A percentile compares a stretch with the other conserved stretches of the same genome.
Evolutionary conservation across 2,888 invertebrate species (phyloP).

Genomic region (Nycteola revayana): DNA sequence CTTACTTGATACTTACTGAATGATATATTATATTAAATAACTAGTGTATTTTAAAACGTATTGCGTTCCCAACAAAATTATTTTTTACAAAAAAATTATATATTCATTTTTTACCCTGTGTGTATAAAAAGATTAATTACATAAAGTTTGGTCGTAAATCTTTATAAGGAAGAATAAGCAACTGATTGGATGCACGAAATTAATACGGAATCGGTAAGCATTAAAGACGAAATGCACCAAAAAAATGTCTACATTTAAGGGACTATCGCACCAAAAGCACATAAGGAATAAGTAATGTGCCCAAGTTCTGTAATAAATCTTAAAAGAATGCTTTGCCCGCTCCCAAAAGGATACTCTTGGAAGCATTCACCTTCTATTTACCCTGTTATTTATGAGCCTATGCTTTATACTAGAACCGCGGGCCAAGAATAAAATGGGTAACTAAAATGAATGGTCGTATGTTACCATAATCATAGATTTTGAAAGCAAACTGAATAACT

Average conservation of each 20-base stretch:
- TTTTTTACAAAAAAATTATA: too few species aligned
- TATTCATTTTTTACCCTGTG: too few species aligned
- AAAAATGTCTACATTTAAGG: slow-evolving; percentile 55
- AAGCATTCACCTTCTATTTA: slow-evolving; percentile 81
- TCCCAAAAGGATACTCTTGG: slow-evolving; percentile 80
- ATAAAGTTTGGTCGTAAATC: too few species aligned
- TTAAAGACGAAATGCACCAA: slow-evolving; percentile 26
- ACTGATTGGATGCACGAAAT: too few species aligned
- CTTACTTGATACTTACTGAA: too few species aligned
- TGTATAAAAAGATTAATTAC: too few species aligned
- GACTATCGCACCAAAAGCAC: slow-evolving; percentile 66
- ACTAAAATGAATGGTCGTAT: slow-evolving; percentile 74
- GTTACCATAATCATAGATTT: slow-evolving; percentile 73
- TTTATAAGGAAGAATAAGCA: too few species aligned
- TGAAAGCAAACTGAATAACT: slow-evolving; percentile 51
- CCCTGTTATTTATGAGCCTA: slow-evolving; percentile 79
- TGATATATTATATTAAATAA: too few species aligned
- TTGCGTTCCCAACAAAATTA: too few species aligned
- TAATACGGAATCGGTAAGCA: too few species aligned
- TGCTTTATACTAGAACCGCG: slow-evolving; percentile 77
- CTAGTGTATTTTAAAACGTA: too few species aligned
- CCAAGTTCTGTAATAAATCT: slow-evolving; percentile 80
- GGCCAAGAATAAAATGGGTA: slow-evolving; percentile 78
- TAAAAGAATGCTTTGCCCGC: slow-evolving; percentile 80
- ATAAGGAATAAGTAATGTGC: slow-evolving; percentile 80